Evolutionary conservation across 1,140 invertebrate species (phyloP).

Genomic region (Brachionus rotundiformis): DNA sequence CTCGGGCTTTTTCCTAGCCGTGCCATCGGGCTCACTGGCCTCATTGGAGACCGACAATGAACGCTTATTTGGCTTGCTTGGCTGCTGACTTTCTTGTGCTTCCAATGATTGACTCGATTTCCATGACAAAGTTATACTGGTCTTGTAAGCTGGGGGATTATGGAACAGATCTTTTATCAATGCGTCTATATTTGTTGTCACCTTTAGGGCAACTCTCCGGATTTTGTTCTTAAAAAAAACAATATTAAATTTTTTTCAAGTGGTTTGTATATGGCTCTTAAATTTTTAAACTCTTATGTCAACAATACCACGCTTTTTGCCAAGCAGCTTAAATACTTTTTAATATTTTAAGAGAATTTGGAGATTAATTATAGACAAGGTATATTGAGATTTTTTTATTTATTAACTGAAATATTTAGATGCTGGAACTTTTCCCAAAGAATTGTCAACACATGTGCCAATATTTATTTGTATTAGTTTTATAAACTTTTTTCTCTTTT

Average conservation of each 20-base stretch:
- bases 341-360: too few species aligned
- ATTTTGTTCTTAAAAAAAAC: conserved; percentile 72
- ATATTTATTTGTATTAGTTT: too few species aligned
- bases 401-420: too few species aligned
- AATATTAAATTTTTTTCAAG: conserved; percentile 21
- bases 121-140: conserved; percentile 81
- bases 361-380: too few species aligned
- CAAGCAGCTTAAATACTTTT: too few species aligned
- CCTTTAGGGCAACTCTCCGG: conserved; percentile 80
- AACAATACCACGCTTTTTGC: too few species aligned
- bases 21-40: neutral
- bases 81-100: conserved; percentile 52
- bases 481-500: too few species aligned
- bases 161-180: conserved; percentile 92
- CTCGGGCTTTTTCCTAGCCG: conserved; percentile 52
- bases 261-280: neutral
- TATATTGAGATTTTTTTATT: too few species aligned
- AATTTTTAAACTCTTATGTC: neutral
- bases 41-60: neutral
- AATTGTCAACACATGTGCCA: too few species aligned
- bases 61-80: conserved; percentile 25
- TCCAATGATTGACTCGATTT: conserved; percentile 68
- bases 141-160: conserved; percentile 86
- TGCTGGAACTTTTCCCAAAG: too few species aligned
- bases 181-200: conserved; percentile 86